Conservation (phyloP, 2,888 invertebrate genomes). For the Callimorpha dominula region DNA sequence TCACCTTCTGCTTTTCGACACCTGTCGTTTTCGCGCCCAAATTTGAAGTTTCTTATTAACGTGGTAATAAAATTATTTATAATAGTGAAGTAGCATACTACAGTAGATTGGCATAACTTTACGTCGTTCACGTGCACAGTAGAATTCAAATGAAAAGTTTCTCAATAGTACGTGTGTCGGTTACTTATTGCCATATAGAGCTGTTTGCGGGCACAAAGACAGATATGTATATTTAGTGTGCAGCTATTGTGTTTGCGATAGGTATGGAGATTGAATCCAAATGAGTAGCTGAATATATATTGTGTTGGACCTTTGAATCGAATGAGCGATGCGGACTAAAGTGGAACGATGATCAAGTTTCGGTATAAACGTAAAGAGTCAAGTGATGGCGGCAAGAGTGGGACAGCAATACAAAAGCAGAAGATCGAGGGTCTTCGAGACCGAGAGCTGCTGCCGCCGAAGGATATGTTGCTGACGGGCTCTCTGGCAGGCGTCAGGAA, state of each 20-base stretch:
- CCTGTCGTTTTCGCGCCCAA: conserved; percentile 79
- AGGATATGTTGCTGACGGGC: conserved; percentile 77
- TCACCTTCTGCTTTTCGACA: conserved; percentile 70
- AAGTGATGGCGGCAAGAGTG: conserved; percentile 70
- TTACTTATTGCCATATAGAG: conserved; percentile 79
- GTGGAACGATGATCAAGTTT: conserved; percentile 88
- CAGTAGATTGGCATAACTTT: conserved; percentile 60
- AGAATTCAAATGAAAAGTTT: conserved; percentile 76
- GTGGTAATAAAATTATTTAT: conserved; percentile 45
- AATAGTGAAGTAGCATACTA: conserved; percentile 41
- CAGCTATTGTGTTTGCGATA: conserved; percentile 73
- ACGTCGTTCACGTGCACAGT: conserved; percentile 56
- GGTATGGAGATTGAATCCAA: conserved; percentile 68
- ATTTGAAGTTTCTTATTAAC: conserved; percentile 36
- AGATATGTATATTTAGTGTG: conserved; percentile 73
- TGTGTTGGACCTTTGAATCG: conserved; percentile 49
- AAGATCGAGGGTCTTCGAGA: conserved; percentile 81
- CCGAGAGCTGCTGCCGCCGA: conserved; percentile 79
- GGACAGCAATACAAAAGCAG: conserved; percentile 79
- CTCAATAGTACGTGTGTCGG: conserved; percentile 74
- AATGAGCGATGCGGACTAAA: conserved; percentile 72
- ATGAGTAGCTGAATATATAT: conserved; percentile 60
- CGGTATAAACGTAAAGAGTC: conserved; percentile 89
- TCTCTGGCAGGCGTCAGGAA: conserved; percentile 78
- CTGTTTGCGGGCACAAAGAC: conserved; percentile 66